Evolutionary conservation across 2,888 invertebrate species (phyloP), one percentile per base, ranked within the genome.

Genomic region (Tryphoninae sp.): DNA sequence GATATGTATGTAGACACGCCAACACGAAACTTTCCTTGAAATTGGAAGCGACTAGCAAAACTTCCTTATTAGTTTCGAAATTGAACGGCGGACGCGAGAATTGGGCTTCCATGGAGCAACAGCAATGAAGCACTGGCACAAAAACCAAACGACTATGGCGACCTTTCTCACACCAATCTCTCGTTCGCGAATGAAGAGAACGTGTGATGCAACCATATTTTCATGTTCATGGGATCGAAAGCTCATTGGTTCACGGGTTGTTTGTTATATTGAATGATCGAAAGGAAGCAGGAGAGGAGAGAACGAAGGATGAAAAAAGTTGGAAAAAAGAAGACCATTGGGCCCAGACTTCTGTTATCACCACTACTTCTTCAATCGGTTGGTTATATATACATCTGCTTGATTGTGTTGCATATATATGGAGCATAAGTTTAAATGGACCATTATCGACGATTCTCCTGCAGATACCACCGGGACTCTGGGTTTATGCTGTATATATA

Each of bases 61-160:
- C 84, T 86, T 84, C 83, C 84, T 84, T 85, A 86, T 86, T 84
- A 86, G 85, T 86, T 83, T 85, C 67, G 72, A 81, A 84, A 85
- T 85, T 84, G 85, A 84, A 84, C 77, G 82, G 69, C 61, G 76
- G 77, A 80, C 72, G 72, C 69, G 71, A 79, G 78, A 82, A 83
- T 78, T 78, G 72, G 53, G 77, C 71, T 73, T 53, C 61, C 71
- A 65, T 75, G 71, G 62, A 68, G 72, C 77, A 68, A 72, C 67
- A 68, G 72, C 72, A 72, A 80, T 65, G 76, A 61, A 53, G 49
- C 72, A 59, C 62, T 55, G 55, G 68, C 62, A 55, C 55, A 61
- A 59, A 72, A 77, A 62, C 64, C 49, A 26, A 62, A 69, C 64
- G 67, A 69, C 68, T 53, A 3, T 49, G 23, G 55, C 49, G 51